Evolutionary conservation across 2,888 invertebrate genomes (phyloP), one percentile per base, ranked within the genome.

Genomic region (Drosophila birchii): DNA sequence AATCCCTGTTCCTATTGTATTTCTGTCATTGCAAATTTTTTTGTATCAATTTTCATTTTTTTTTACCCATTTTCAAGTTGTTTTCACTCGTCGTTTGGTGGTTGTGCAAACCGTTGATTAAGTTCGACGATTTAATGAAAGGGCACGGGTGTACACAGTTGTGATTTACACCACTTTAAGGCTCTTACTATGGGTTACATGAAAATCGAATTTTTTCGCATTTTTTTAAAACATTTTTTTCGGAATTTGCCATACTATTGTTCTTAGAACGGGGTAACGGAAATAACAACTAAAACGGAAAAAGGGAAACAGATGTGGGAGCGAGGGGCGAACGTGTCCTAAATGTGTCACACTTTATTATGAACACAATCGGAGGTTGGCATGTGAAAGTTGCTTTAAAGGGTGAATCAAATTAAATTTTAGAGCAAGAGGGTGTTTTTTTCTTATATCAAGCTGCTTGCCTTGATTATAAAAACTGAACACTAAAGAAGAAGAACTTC

Each of bases 271-370:
- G 80, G 80, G 76, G 79, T 75, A 73, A 66, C 11, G 11, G 14
- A 18, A 44, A 14, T 20, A 41, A 11, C 3, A 23, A 26, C 26
- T 26, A 26, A 26, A 26, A 26, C 26, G 26, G 26, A 26, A 26
- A 26, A 26, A 54, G 62, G 62, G 61, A 76, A 69, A 51, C 53
- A 29, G 63, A 61, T 57, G 66, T 59, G 38, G 57, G 61, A 44
- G 54, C 53, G 39, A 49, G 44, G 43, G 16, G 14, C 55, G 54
- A 66, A 78, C 84, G 68, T 88, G 81, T 84, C 75, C 57, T 76
- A 81, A 75, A 86, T 86, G 78, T 88, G 88, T 86, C 88, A 86
- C 88, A 86, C 88, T 86, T 88, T 86, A 86, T 86, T 81, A 88
- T 79, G 26, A 63, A 85, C 80, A 69, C 61, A 54, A 29, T 66